Evolutionary conservation across 2,888 invertebrate species (phyloP).

Genomic region (Shargacucullia verbasci): DNA sequence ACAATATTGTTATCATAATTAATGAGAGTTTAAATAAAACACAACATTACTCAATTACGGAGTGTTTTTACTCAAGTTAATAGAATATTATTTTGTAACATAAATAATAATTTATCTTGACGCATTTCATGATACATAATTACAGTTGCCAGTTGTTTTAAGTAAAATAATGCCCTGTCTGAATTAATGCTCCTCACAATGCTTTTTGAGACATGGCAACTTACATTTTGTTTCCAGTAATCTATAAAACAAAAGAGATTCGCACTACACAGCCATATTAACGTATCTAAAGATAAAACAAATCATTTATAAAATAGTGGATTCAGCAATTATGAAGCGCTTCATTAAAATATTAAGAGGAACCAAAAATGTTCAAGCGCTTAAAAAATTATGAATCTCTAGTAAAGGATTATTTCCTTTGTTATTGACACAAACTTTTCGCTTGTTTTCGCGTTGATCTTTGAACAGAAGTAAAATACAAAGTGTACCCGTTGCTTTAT

Average conservation of each 20-base stretch:
- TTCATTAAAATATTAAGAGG: not conserved
- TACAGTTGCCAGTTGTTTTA: constrained; percentile 57
- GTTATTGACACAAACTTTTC: constrained; percentile 42
- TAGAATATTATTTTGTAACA: constrained; percentile 4
- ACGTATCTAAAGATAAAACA: not conserved
- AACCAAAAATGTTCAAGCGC: not conserved
- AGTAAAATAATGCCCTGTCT: constrained; percentile 58
- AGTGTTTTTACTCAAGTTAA: not conserved
- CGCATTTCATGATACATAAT: constrained; percentile 49
- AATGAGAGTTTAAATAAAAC: constrained; percentile 21
- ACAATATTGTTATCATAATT: constrained; percentile 22
- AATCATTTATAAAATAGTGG: too few species aligned
- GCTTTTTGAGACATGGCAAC: constrained; percentile 60
- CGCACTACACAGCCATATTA: constrained; percentile 2
- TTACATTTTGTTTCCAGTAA: constrained; percentile 60
- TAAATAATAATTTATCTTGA: constrained; percentile 43
- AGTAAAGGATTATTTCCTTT: constrained; percentile 33
- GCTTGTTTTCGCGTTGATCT: constrained; percentile 42
- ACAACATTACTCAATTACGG: constrained; percentile 11
- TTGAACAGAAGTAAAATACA: constrained; percentile 44
- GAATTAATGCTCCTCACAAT: constrained; percentile 60
- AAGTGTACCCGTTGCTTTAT: constrained; percentile 41
- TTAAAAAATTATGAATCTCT: constrained; percentile 19
- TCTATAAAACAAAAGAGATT: constrained; percentile 13
- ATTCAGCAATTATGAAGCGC: not conserved